Percentiles rank a stretch among this genome's conserved stretches.
Evolutionary conservation across 1,140 invertebrate species (phyloP).

Genomic region (Heliothis virescens): DNA sequence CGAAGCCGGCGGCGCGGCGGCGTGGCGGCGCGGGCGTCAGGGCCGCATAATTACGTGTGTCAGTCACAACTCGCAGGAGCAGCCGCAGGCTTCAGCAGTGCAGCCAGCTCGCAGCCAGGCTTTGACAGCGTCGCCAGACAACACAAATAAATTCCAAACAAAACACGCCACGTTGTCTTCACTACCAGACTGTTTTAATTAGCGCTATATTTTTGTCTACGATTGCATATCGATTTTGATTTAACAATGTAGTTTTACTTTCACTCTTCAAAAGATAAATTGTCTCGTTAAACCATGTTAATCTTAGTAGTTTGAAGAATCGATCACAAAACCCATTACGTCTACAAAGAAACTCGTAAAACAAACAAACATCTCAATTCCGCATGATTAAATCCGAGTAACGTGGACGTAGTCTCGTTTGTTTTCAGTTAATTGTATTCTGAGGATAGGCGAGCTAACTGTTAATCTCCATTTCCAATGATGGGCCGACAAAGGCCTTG

Average conservation of each 20-base stretch:
- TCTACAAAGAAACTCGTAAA: neutral
- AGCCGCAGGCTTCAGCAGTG: neutral
- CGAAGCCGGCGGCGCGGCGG: neutral
- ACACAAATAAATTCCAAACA: slow-evolving; percentile 23
- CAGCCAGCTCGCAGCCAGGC: slow-evolving; percentile 10
- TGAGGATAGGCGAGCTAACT: slow-evolving; percentile 8
- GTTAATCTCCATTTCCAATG: slow-evolving; percentile 38
- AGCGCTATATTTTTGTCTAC: neutral
- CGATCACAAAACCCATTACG: neutral
- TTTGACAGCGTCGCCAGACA: slow-evolving; percentile 21
- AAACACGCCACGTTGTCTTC: slow-evolving; percentile 7
- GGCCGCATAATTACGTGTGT: slow-evolving; percentile 49
- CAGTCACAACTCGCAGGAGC: slow-evolving; percentile 14
- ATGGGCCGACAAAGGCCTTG: slow-evolving; percentile 18
- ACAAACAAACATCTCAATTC: slow-evolving; percentile 4
- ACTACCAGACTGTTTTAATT: slow-evolving; percentile 12
- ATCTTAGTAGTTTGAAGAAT: neutral
- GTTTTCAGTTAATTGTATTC: slow-evolving; percentile 23
- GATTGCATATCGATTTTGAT: neutral
- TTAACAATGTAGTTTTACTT: neutral
- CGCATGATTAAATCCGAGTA: neutral
- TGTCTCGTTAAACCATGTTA: too few relatives aligned
- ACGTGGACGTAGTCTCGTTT: slow-evolving; percentile 11
- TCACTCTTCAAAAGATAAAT: neutral
- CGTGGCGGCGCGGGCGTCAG: neutral